Evolutionary conservation across 2,888 invertebrate species (phyloP), one percentile per base, ranked within the genome.

Genomic region (Linnaemya vulpina): DNA sequence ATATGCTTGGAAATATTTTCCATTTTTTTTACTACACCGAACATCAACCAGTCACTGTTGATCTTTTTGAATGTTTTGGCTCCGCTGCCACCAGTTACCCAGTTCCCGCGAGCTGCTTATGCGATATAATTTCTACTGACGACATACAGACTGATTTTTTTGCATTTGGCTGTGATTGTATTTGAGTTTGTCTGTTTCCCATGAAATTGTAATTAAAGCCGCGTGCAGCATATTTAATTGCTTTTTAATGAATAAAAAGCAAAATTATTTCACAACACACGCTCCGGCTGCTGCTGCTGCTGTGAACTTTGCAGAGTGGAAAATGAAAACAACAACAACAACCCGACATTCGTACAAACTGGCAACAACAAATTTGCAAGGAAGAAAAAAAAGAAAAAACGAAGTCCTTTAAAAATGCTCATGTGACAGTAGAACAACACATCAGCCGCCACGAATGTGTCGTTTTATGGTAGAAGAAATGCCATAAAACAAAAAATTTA

Each of bases 191-290:
- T 71, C 53, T 63, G 46, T 80, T 81, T 49, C 87, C 87, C 87
- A 89, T 89, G 88, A 89, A 89, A 89, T 88, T 89, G 89, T 90
- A 90, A 90, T 91, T 89, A 90, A 90, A 88, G 87, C 89, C 88
- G 88, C 90, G 88, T 90, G 88, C 88, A 87, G 89, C 88, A 88
- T 87, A 89, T 86, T 89, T 89, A 90, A 90, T 90, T 90, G 89
- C 89, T 90, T 90, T 90, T 90, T 89, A 90, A 89, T 89, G 89
- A 89, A 89, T 89, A 86, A 88, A 87, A 88, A 86, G 86, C 86
- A 83, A 88, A 88, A 87, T 87, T 77, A 87, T 83, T 73, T 73
- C 63, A 22, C 49, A 38, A 68, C 53, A 67, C 65, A 80, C 51
- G 43, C 62, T 30, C 25, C 13, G n/a, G 46, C 58, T 20, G 46